Evolutionary conservation across 2,113 vertebrate species (phyloP).

Genomic region (Canis aureus): DNA sequence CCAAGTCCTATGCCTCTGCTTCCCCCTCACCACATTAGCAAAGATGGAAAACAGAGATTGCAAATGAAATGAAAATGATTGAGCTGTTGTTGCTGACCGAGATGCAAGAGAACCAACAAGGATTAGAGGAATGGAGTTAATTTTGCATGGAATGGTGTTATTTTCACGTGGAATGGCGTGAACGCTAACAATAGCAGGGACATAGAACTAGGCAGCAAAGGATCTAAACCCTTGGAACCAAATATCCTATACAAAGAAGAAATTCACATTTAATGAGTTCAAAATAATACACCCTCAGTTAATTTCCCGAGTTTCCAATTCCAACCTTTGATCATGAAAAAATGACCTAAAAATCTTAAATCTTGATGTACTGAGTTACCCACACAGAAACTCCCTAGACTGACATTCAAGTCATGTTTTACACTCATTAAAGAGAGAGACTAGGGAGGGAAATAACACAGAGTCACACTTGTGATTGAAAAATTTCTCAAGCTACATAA

Average conservation of each 20-base stretch:
- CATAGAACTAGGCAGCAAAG: neutral
- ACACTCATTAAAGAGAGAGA: neutral
- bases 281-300: neutral
- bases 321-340: neutral
- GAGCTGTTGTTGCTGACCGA: constrained; percentile 58
- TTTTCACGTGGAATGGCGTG: constrained; percentile 12
- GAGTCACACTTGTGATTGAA: neutral
- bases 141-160: constrained; percentile 32
- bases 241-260: neutral
- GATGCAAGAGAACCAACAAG: constrained; percentile 41
- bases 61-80: constrained; percentile 52
- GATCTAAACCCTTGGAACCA: neutral
- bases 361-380: neutral
- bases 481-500: neutral
- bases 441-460: neutral
- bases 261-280: neutral
- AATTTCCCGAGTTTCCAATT: neutral
- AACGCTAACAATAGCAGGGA: constrained; percentile 20
- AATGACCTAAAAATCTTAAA: neutral
- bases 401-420: neutral
- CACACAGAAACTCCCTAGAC: neutral
- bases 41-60: constrained; percentile 74
- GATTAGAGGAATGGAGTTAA: constrained; percentile 45
- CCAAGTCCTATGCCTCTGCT: constrained; percentile 54
- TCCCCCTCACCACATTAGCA: constrained; percentile 55